Base-by-base conservation (phyloP, 2,797 vertebrate genomes). In the Sebastiscus tertius region DNA sequence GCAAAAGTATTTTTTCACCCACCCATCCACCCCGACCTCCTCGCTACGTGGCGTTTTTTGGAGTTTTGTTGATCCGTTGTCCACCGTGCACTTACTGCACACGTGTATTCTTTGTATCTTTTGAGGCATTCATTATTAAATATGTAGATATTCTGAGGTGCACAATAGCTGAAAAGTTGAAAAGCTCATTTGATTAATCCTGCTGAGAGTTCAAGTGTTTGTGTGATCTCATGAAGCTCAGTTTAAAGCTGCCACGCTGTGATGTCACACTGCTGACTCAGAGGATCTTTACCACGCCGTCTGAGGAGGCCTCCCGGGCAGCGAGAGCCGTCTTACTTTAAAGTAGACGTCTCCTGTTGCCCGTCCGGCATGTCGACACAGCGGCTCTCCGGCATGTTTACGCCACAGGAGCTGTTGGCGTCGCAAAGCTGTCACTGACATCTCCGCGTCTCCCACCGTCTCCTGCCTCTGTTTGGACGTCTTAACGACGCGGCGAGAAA, bases 331-430 rank as follows among this genome's bases (percentile, higher is more conserved):
- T 80, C 86, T 55, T 55, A n/a, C 79, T 84, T 82, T 36, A 74
- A 84, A 83, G 79, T 7, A 60, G 86, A 82, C 33, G 27, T 76
- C 68, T 81, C 68, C 49, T 9, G 85, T 78, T 55, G 72, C 71
- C 77, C 12, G 76, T 81, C 83, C 49, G 14, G 26, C 75, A 1
- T 3, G 69, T 63, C 86, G 82, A 88, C 82, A n/a, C 76, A 80
- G 65, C 36, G 31, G 24, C 67, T 82, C 79, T 54, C 26, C 26
- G 68, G 66, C 87, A 64, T 90, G 86, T 89, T 91, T 80, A 90
- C 36, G 87, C 87, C 88, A 85, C 86, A 49, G 84, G 87, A 91
- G 79, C 71, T 79, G 73, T 73, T 88, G 82, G 72, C 81, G 6
- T 70, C 29, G 68, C 79, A 42, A 49, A 88, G 81, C 88, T 88